phyloP scores from a whole-genome alignment of 2,888 invertebrate species.

The Odontomyia ornata region DNA sequence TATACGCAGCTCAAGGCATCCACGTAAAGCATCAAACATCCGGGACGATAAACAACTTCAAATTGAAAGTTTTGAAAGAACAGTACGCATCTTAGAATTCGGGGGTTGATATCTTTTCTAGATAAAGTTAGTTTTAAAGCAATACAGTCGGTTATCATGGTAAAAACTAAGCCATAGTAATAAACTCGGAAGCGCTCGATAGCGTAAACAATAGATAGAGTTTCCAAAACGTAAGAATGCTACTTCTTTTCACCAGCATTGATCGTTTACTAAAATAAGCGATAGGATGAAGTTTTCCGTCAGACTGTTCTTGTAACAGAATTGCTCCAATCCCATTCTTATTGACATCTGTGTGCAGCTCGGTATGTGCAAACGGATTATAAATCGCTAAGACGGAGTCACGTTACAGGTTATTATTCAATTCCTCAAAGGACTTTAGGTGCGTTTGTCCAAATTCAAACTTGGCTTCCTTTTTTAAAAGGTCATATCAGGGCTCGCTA shows the following conservation, averaged over 20 bases:
- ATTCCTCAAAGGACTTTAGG: conserved; percentile 43
- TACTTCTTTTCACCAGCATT: conserved; percentile 52
- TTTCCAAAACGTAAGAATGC: conserved; percentile 56
- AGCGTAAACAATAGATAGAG: conserved; percentile 53
- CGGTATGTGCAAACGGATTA: conserved; percentile 53
- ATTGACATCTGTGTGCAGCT: conserved; percentile 56
- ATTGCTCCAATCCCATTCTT: conserved; percentile 53
- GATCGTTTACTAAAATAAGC: neutral
- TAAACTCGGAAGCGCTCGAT: conserved; percentile 53
- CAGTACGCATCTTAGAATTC: conserved; percentile 52
- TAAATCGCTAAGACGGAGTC: conserved; percentile 51
- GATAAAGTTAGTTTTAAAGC: conserved; percentile 53
- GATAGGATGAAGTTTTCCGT: conserved; percentile 50
- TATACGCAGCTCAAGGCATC: neutral
- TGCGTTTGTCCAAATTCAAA: conserved; percentile 47
- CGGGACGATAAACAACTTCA: neutral
- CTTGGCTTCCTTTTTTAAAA: conserved; percentile 43
- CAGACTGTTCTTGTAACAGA: conserved; percentile 51
- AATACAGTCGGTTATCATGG: conserved; percentile 54
- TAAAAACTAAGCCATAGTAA: conserved; percentile 53
- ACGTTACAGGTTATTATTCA: neutral
- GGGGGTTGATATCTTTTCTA: conserved; percentile 54
- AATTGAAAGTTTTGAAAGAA: neutral
- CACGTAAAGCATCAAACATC: neutral
- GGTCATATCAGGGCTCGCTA: conserved; percentile 54